phyloP scores from a whole-genome alignment of 1,140 invertebrate species.

The Druon quercuslanigerum region DNA sequence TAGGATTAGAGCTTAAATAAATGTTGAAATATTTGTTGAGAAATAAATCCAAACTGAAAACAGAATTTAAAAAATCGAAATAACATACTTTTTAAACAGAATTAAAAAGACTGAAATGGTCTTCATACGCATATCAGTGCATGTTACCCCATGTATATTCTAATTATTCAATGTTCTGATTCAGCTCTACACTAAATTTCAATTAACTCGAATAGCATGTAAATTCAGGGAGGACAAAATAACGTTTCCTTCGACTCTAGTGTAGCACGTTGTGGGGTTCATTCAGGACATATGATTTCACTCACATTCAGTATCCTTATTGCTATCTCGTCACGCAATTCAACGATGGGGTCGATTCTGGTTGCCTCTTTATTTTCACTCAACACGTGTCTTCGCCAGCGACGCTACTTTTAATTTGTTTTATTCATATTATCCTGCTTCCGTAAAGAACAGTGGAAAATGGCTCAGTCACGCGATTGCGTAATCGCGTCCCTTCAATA shows the following conservation, averaged over 20 bases:
- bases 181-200: background rate
- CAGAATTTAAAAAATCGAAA: no score
- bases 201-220: background rate
- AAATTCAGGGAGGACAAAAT: background rate
- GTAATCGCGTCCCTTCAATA: background rate
- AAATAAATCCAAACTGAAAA: no score
- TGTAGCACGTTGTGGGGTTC: background rate
- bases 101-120: no score
- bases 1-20: no score
- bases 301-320: background rate
- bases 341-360: background rate
- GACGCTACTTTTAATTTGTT: background rate
- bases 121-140: no score
- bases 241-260: background rate
- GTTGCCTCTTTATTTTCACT: background rate
- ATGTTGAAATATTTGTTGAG: no score
- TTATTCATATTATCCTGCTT: background rate
- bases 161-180: background rate
- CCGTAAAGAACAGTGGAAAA: background rate
- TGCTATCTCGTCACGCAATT: constrained; percentile 1
- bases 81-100: no score
- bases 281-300: background rate
- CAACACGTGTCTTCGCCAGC: background rate
- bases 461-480: background rate
- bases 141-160: no score